These are phyloP conservation scores for Saturnia japonica DNA, from an alignment of 2,888 invertebrate species.

Conservation along the genomic window DNA sequence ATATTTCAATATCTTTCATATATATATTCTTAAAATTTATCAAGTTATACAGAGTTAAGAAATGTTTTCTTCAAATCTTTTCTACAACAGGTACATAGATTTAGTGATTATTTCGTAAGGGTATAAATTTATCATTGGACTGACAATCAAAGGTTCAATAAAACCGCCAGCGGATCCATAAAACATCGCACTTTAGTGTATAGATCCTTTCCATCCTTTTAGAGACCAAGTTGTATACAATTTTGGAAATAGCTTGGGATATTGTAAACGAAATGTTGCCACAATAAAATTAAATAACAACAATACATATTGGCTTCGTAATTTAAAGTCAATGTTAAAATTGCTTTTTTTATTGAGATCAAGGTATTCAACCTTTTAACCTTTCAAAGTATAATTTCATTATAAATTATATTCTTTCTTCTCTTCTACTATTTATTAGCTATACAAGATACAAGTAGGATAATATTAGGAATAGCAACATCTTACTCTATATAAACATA, in stretches of 20 bases:
- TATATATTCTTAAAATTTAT: constrained; percentile 23
- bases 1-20: background rate
- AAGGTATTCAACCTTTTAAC: constrained; percentile 56
- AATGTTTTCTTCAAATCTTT: constrained; percentile 9
- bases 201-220: background rate
- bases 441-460: constrained; percentile 72
- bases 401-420: constrained; percentile 56
- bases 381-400: constrained; percentile 60
- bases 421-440: constrained; percentile 64
- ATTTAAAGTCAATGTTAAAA: constrained; percentile 40
- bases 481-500: constrained; percentile 80
- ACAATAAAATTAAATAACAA: constrained; percentile 5
- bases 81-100: background rate
- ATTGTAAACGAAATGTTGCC: background rate
- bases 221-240: background rate
- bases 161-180: constrained; percentile 7
- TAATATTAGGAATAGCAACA: constrained; percentile 78
- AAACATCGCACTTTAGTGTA: background rate
- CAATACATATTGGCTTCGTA: constrained; percentile 7
- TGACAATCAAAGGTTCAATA: background rate
- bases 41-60: constrained; percentile 45
- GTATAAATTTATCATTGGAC: background rate
- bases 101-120: background rate
- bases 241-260: background rate
- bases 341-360: constrained; percentile 74